phyloP scores from a whole-genome alignment of 2,797 vertebrate species.

The Tinamus major region DNA sequence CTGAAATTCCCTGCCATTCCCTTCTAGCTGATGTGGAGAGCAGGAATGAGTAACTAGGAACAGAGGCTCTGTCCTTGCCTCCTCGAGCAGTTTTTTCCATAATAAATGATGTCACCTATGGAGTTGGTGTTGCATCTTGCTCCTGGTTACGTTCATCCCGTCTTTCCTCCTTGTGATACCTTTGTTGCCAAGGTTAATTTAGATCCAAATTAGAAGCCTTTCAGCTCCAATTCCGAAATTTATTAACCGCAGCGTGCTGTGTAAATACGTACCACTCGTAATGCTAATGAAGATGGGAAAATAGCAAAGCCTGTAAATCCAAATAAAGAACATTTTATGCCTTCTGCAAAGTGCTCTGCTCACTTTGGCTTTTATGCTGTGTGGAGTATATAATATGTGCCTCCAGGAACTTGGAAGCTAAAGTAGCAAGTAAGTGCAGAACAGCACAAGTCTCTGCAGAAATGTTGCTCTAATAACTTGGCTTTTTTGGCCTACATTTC shows the following conservation, averaged over 20 bases:
- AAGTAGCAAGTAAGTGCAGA: not conserved
- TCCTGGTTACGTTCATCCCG: constrained; percentile 26
- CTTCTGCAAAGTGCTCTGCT: not conserved
- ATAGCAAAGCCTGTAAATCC: constrained; percentile 20
- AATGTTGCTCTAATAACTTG: constrained; percentile 45
- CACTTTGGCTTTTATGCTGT: constrained; percentile 51
- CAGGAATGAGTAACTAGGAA: not conserved
- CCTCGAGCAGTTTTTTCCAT: constrained; percentile 1
- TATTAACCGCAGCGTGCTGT: not conserved
- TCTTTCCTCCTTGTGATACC: constrained; percentile 10
- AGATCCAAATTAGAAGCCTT: not conserved
- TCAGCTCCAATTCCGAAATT: not conserved
- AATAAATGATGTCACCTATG: constrained; percentile 8
- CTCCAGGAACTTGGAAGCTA: constrained; percentile 61
- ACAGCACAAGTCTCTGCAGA: constrained; percentile 68
- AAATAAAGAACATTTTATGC: constrained; percentile 18
- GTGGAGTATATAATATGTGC: constrained; percentile 2
- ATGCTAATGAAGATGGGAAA: not conserved
- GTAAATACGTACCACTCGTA: not conserved
- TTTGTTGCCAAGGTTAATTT: constrained; percentile 39
- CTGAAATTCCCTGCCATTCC: not conserved
- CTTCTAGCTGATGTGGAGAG: not conserved
- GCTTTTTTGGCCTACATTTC: constrained; percentile 73
- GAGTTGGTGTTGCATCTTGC: constrained; percentile 48
- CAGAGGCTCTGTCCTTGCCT: not conserved